Conservation (phyloP, 2,113 vertebrate genomes). For the Prolemur simus region DNA sequence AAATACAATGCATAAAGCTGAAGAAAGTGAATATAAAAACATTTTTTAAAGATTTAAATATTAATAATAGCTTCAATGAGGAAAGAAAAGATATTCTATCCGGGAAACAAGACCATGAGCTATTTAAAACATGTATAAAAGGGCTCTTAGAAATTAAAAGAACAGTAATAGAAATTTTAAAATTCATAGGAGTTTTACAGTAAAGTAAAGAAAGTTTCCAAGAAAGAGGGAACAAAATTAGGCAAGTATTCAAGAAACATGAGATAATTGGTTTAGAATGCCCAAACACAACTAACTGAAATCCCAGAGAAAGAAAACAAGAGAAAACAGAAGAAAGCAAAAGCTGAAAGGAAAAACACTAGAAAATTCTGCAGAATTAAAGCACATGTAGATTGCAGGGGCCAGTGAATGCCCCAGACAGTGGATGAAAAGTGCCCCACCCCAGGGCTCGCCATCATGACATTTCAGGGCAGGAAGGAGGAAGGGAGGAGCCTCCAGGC, state of each 20-base stretch:
- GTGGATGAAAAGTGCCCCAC: background rate
- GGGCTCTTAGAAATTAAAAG: background rate
- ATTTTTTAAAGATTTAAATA: background rate
- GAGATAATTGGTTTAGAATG: background rate
- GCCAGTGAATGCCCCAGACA: background rate
- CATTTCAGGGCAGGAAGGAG: background rate
- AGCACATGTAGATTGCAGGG: accelerated
- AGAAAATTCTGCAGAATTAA: background rate
- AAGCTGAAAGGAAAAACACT: background rate
- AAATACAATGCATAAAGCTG: background rate
- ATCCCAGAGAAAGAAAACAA: background rate
- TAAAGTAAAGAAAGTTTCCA: background rate
- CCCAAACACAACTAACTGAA: background rate
- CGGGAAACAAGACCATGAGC: background rate
- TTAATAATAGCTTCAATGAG: background rate
- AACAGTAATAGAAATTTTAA: background rate
- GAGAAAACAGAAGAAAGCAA: background rate
- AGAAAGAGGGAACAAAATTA: background rate
- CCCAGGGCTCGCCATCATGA: no score
- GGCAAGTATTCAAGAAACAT: background rate
- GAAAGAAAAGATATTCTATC: background rate
- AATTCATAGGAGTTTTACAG: background rate
- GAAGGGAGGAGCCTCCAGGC: accelerated
- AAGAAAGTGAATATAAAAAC: background rate
- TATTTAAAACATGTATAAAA: background rate